phyloP scores from a whole-genome alignment of 2,797 vertebrate species.

The Cheirogaleus major region DNA sequence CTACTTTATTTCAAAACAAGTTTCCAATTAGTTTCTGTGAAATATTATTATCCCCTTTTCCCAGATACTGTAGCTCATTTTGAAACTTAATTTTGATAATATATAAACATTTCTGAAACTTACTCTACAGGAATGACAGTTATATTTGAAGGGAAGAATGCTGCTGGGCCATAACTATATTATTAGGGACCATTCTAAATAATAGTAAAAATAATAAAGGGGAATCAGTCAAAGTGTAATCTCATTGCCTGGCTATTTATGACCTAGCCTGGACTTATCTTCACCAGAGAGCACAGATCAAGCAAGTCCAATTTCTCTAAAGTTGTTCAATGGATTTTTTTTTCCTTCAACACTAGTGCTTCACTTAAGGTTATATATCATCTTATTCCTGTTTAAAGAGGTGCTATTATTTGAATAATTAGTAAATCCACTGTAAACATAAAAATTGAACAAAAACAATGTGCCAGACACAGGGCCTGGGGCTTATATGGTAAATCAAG shows the following conservation, averaged over 20 bases:
- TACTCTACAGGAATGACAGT: conserved; percentile 80
- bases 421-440: background rate
- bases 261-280: conserved; percentile 2
- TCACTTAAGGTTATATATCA: background rate
- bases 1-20: conserved; percentile 88
- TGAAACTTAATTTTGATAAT: conserved; percentile 87
- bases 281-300: background rate
- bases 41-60: conserved; percentile 85
- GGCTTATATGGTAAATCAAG: background rate
- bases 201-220: conserved; percentile 77
- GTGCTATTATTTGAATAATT: conserved; percentile 23
- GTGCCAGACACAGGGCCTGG: background rate
- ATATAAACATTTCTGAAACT: conserved; percentile 85
- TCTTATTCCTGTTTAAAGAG: conserved; percentile 19
- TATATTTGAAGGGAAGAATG: conserved; percentile 76
- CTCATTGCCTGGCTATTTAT: conserved; percentile 36
- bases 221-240: conserved; percentile 31
- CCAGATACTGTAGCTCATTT: conserved; percentile 86
- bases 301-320: background rate
- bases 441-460: background rate
- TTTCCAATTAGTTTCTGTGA: conserved; percentile 90
- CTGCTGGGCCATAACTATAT: conserved; percentile 62
- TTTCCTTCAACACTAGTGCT: background rate
- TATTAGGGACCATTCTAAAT: conserved; percentile 65
- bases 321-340: background rate